Base-by-base conservation (phyloP, 2,797 vertebrate species). In the Periophthalmus magnuspinnatus region DNA sequence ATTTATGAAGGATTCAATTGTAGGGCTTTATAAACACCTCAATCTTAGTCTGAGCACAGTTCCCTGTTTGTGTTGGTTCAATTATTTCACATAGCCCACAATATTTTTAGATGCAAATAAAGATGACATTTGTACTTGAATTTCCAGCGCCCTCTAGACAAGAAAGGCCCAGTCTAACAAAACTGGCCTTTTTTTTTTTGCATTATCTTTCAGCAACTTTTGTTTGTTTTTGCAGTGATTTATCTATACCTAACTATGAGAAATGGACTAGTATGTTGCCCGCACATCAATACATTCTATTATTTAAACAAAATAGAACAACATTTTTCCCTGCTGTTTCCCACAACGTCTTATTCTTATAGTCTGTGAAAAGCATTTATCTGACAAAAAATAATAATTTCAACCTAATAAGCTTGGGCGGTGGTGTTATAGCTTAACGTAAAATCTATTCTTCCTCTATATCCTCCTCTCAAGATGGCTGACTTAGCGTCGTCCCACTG, bases 311-410 rank as follows among this genome's bases (percentile, higher is more conserved):
- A 41, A 0, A 5, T 68, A 17, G 8, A n/a, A 5, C 24, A n/a
- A 57, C 14, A 32, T 7, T 57, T 6, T 32, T 32, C 24, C 58
- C 61, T 54, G 34, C 19, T 76, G 65, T 45, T 50, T 59, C 52
- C 71, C 36, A 9, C 54, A 72, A 72, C 11, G 58, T 3, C 78
- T 75, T 59, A 11, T 57, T 65, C 21, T 67, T 58, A 32, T 56
- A 61, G 72, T 74, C 74, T 68, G 61, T 67, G 9, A 56, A 81
- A 84, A 74, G 13, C 34, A 36, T 74, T 73, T 79, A 70, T 74
- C 62, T 70, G 75, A 76, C 63, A 76, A 79, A 75, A 72, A 77
- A 75, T 80, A 79, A 84, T 81, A 71, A 81, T 80, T 83, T 82
- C 63, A 79, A 84, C 81, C 78, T 63, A 73, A 62, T 55, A 58